A percentile compares a stretch with the other conserved stretches of the same genome.
These are phyloP conservation scores for Urocynchramus pylzowi DNA, from an alignment of 2,113 vertebrate species.

Conservation along the genomic window DNA sequence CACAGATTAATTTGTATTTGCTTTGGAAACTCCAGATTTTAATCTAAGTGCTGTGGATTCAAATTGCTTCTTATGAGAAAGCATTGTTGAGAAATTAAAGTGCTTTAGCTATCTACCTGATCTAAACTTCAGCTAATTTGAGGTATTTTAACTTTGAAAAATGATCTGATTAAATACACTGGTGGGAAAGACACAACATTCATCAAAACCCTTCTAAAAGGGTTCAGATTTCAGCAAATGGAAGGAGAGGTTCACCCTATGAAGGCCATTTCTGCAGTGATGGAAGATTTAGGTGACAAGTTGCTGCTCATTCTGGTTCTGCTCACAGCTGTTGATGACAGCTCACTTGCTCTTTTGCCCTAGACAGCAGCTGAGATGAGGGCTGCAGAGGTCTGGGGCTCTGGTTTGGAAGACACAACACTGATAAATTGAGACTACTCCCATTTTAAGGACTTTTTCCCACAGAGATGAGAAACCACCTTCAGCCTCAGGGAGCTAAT, in stretches of 20 bases:
- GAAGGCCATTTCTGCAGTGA: neutral
- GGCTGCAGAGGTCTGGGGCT: neutral
- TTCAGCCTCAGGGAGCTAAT: neutral
- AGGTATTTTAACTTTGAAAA: neutral
- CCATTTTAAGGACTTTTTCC: neutral
- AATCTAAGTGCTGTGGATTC: neutral
- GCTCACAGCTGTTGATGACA: neutral
- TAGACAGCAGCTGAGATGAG: neutral
- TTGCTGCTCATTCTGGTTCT: neutral
- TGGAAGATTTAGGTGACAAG: neutral
- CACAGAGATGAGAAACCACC: neutral
- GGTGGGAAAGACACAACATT: neutral
- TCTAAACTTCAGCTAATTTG: neutral
- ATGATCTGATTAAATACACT: neutral
- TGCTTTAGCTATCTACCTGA: neutral
- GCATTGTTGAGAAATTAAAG: neutral
- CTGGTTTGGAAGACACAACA: neutral
- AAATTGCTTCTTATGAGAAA: neutral
- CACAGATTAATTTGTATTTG: neutral
- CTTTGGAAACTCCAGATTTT: neutral
- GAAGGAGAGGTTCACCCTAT: neutral
- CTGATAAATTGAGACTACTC: neutral
- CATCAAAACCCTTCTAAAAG: neutral
- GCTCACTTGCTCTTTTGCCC: neutral
- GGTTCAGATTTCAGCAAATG: neutral